phyloP scores from a whole-genome alignment of 1,140 invertebrate genomes.

The Anoplolepis gracilipes region DNA sequence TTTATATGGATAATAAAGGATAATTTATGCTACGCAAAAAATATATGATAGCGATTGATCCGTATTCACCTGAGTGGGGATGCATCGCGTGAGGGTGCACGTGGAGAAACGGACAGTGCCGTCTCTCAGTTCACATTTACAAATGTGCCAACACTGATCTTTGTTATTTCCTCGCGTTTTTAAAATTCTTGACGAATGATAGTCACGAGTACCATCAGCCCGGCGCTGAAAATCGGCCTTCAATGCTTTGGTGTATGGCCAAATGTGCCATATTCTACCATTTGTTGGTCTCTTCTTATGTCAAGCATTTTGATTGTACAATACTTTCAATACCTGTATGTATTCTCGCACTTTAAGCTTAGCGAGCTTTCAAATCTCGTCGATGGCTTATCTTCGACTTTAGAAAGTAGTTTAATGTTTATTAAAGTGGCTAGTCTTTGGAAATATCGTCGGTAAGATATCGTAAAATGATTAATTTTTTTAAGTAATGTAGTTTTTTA shows the following conservation, averaged over 20 bases:
- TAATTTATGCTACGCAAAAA: background rate
- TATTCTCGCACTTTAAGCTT: slow-evolving; percentile 12
- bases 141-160: background rate
- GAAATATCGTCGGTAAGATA: slow-evolving; percentile 33
- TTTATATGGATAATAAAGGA: background rate
- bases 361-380: slow-evolving; percentile 30
- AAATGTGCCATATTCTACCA: background rate
- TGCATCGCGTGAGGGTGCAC: background rate
- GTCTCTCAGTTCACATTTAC: background rate
- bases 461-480: background rate
- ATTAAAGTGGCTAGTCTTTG: slow-evolving; percentile 33
- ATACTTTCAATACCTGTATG: slow-evolving; percentile 35
- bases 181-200: background rate
- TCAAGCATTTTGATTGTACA: background rate
- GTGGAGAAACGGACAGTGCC: background rate
- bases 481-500: too few relatives aligned
- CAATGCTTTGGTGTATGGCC: slow-evolving; percentile 10
- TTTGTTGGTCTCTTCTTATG: background rate
- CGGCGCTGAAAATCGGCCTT: slow-evolving; percentile 15
- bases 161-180: background rate
- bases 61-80: slow-evolving; percentile 17
- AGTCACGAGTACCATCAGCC: slow-evolving; percentile 1
- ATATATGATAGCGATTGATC: slow-evolving; percentile 30
- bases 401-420: slow-evolving; percentile 1
- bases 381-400: slow-evolving; percentile 1